A percentile compares a stretch with the other conserved stretches of the same genome.
These are phyloP conservation scores for Chymomyza costata DNA, from an alignment of 1,140 invertebrate species.

Conservation along the genomic window DNA sequence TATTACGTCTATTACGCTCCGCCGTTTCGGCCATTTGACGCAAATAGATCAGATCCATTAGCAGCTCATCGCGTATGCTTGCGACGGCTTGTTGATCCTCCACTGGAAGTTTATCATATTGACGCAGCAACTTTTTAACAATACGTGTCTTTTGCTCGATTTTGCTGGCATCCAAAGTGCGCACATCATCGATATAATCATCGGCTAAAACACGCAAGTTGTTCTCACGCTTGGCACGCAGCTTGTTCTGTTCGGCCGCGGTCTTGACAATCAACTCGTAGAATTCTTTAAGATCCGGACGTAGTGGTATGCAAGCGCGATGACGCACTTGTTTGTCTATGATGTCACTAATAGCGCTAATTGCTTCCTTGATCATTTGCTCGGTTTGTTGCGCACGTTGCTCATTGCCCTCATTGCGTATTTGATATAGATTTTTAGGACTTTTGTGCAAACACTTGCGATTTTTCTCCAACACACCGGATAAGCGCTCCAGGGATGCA, in stretches of 20 bases:
- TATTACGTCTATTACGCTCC: constrained; percentile 22
- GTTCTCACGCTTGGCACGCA: constrained; percentile 47
- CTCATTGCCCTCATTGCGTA: constrained; percentile 39
- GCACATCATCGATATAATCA: constrained; percentile 33
- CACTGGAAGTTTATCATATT: constrained; percentile 52
- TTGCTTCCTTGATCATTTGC: constrained; percentile 42
- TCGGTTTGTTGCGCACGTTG: constrained; percentile 35
- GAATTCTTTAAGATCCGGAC: constrained; percentile 53
- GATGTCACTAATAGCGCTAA: constrained; percentile 51
- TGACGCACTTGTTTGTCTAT: constrained; percentile 52
- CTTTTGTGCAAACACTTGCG: constrained; percentile 11
- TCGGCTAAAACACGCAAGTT: constrained; percentile 17
- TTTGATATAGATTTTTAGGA: constrained; percentile 42
- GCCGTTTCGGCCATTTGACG: constrained; percentile 40
- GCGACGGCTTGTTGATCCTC: constrained; percentile 42
- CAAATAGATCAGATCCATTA: constrained; percentile 45
- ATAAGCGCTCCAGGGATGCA: constrained; percentile 37
- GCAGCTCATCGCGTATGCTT: constrained; percentile 43
- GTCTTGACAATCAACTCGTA: constrained; percentile 52
- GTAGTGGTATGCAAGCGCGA: constrained; percentile 45
- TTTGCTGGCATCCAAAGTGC: constrained; percentile 29
- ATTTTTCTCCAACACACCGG: constrained; percentile 38
- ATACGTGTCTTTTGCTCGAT: constrained; percentile 49
- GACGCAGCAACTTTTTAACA: constrained; percentile 55
- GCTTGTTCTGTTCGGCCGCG: constrained; percentile 35